Conservation (phyloP, 2,888 invertebrate genomes). For the Volucella inflata region DNA sequence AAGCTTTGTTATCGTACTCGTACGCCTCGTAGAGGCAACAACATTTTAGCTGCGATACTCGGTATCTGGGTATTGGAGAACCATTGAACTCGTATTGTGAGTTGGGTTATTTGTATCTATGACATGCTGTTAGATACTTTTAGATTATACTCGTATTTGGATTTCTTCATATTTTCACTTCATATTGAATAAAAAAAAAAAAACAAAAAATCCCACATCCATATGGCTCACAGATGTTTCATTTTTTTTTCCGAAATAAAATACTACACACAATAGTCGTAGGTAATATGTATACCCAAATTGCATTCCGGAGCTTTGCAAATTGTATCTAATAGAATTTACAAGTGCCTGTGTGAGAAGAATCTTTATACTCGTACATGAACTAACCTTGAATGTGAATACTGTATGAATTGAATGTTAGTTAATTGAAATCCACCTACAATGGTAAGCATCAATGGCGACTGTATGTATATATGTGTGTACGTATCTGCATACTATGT, state of each 20-base stretch:
- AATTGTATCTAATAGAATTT: conserved; percentile 29
- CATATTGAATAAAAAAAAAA: not conserved
- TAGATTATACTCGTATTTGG: not conserved
- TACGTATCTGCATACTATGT: not conserved
- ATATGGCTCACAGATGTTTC: conserved; percentile 48
- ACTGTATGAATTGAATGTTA: conserved; percentile 6
- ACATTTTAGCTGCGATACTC: not conserved
- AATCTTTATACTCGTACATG: not conserved
- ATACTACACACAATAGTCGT: not conserved
- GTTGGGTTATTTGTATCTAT: not conserved
- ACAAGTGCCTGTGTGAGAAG: not conserved
- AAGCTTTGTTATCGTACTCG: conserved; percentile 33
- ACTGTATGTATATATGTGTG: too few species aligned
- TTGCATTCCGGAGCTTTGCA: too few species aligned
- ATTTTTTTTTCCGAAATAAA: conserved; percentile 1
- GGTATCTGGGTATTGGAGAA: not conserved
- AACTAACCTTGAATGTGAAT: conserved; percentile 52
- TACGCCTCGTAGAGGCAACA: not conserved
- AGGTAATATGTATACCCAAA: too few species aligned
- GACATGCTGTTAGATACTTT: not conserved
- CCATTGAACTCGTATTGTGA: conserved; percentile 28
- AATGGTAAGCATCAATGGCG: not conserved
- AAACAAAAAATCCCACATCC: not conserved
- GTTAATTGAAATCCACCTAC: conserved; percentile 39
- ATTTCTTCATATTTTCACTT: conserved; percentile 13